A percentile compares a stretch with the other conserved stretches of the same genome.
phyloP scores from a whole-genome alignment of 1,140 invertebrate genomes.

The Planococcus citri region DNA sequence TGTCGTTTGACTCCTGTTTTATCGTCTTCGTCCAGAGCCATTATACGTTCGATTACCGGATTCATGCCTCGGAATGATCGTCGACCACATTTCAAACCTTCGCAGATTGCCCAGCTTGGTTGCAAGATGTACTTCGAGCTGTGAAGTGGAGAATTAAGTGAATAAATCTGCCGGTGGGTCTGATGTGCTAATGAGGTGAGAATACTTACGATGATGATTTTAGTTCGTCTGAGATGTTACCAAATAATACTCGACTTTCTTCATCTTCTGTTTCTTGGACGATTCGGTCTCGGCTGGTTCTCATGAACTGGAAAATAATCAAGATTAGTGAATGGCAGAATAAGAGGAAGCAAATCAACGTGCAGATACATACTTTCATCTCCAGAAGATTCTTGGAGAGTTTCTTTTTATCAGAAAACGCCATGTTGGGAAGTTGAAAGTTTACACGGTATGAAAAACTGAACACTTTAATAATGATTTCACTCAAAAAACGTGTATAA shows the following conservation, averaged over 20 bases:
- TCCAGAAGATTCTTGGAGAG: slow-evolving; percentile 6
- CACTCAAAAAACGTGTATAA: no score
- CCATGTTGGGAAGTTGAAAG: background rate
- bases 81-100: slow-evolving; percentile 61
- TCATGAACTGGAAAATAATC: background rate
- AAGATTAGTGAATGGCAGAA: background rate
- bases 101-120: slow-evolving; percentile 60
- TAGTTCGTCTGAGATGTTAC: background rate
- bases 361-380: slow-evolving; percentile 3
- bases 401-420: background rate
- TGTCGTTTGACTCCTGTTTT: slow-evolving; percentile 32
- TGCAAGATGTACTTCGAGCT: slow-evolving; percentile 59
- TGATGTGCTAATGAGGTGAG: no score
- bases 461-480: no score
- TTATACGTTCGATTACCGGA: slow-evolving; percentile 65
- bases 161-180: background rate
- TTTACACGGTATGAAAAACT: no score
- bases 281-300: background rate
- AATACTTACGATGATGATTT: background rate
- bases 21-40: slow-evolving; percentile 41
- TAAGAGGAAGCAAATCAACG: background rate
- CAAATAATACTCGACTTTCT: background rate
- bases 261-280: background rate
- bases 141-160: slow-evolving; percentile 26
- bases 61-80: slow-evolving; percentile 81